A percentile compares a stretch with the other conserved stretches of the same genome.
Conservation (phyloP, 2,113 vertebrate genomes). For the Tonatia bakeri region DNA sequence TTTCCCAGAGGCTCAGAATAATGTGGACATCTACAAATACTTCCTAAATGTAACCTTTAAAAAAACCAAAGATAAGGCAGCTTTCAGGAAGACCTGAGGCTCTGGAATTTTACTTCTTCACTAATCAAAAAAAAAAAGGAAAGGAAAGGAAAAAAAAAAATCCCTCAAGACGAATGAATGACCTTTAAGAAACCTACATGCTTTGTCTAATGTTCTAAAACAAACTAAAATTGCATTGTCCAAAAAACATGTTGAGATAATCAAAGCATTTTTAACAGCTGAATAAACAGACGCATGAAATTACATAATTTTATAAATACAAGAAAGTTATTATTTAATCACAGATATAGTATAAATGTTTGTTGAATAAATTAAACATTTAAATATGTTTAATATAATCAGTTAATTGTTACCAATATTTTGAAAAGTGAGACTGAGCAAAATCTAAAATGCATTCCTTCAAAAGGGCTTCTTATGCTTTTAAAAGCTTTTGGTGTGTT, state of each 20-base stretch:
- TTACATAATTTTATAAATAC: background rate
- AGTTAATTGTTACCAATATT: background rate
- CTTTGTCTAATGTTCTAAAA: constrained; percentile 25
- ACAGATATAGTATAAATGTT: background rate
- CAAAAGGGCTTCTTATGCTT: background rate
- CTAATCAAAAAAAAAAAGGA: constrained; percentile 34
- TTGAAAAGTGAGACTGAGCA: background rate
- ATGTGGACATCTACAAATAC: constrained; percentile 44
- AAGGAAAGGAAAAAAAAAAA: background rate
- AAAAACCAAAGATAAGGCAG: constrained; percentile 59
- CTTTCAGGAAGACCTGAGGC: constrained; percentile 52
- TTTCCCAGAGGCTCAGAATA: constrained; percentile 47
- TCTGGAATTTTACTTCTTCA: constrained; percentile 61
- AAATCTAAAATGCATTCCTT: constrained; percentile 9
- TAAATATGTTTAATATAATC: background rate
- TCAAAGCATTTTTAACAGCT: background rate
- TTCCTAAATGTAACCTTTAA: constrained; percentile 70
- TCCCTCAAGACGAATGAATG: constrained; percentile 1
- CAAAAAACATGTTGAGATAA: background rate
- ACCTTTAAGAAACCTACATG: constrained; percentile 49
- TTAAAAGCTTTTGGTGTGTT: background rate
- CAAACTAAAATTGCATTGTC: constrained; percentile 33
- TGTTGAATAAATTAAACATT: background rate
- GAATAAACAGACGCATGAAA: background rate
- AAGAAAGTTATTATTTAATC: background rate